Conservation (phyloP, 2,113 vertebrate genomes). For the Aspidoscelis tigris region DNA sequence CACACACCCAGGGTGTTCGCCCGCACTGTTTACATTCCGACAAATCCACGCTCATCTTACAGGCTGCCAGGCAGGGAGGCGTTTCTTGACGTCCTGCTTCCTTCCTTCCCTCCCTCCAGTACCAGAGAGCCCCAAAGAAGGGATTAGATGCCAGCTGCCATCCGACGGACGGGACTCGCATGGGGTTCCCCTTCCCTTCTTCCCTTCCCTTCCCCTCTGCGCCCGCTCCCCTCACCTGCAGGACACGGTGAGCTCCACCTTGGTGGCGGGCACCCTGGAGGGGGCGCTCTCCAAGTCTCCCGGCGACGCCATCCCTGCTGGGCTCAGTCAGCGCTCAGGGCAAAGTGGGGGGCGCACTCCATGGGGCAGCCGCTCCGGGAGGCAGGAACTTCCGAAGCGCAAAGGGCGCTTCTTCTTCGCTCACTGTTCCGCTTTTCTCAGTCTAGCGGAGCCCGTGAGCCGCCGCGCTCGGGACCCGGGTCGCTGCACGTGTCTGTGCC, state of each 20-base stretch:
- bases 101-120: neutral
- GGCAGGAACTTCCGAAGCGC: conserved; percentile 22
- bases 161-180: neutral
- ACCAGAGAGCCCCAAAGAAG: neutral
- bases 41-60: neutral
- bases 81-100: neutral
- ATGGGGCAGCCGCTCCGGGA: conserved; percentile 8
- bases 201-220: neutral
- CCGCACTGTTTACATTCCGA: neutral
- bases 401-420: conserved; percentile 23
- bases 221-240: conserved; percentile 83
- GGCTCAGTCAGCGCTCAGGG: conserved; percentile 58
- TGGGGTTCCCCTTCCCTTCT: neutral
- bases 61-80: neutral
- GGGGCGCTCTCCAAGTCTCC: conserved; percentile 85
- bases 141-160: too few relatives aligned
- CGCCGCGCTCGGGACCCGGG: conserved; percentile 7
- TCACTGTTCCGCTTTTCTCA: conserved; percentile 19
- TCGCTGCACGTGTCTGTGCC: conserved; percentile 16
- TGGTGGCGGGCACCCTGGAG: conserved; percentile 90
- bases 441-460: conserved; percentile 14
- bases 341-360: conserved; percentile 33
- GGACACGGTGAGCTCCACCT: conserved; percentile 92
- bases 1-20: neutral
- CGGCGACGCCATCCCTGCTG: conserved; percentile 85